Percentiles rank a stretch among this genome's conserved stretches.
Conservation (phyloP, 1,140 invertebrate genomes). For the Chionoecetes opilio region DNA sequence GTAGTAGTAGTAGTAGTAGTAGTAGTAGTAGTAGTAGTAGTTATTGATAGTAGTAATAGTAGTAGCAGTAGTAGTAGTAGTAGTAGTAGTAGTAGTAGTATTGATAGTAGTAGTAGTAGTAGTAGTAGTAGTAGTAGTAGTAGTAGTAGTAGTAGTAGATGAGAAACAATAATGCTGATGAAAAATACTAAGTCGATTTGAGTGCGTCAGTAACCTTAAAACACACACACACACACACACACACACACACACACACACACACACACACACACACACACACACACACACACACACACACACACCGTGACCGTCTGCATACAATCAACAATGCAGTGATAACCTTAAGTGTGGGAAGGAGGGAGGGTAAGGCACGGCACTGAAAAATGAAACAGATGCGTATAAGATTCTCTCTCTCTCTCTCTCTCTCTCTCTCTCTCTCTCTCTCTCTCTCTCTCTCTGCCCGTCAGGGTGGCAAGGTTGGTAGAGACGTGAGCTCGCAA, state of each 20-base stretch:
- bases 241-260: no score
- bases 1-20: slow-evolving; percentile 34
- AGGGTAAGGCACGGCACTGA: not conserved
- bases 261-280: slow-evolving; percentile 12
- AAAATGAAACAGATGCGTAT: not conserved
- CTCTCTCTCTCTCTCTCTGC: no score
- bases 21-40: not conserved
- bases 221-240: no score
- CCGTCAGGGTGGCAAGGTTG: no score
- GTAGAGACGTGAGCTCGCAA: no score
- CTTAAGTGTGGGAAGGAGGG: not conserved
- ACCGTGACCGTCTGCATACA: slow-evolving; percentile 14
- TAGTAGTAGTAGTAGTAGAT: not conserved
- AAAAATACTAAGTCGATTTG: not conserved
- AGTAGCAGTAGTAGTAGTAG: no score
- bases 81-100: no score
- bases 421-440: slow-evolving; percentile 4
- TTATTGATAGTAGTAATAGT: no score
- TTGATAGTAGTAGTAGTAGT: no score
- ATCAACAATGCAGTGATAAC: not conserved
- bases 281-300: slow-evolving; percentile 11
- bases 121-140: no score
- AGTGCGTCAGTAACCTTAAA: no score
- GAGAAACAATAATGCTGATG: not conserved
- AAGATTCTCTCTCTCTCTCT: slow-evolving; percentile 16